Conservation (phyloP, 2,113 vertebrate species). For the Jaculus jaculus region DNA sequence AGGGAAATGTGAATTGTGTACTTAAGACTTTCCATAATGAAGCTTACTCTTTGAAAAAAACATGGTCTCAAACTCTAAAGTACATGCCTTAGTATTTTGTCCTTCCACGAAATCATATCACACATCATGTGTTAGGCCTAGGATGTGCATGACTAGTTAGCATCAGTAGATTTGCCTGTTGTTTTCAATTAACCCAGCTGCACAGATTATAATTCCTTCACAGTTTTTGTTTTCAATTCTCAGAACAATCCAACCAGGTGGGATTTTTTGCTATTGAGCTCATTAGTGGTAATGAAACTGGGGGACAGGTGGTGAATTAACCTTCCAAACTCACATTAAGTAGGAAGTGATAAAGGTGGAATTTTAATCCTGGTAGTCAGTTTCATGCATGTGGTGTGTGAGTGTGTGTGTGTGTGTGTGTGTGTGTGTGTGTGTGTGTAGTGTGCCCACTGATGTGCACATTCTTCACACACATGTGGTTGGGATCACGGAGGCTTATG, state of each 20-base stretch:
- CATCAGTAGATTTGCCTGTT: not conserved
- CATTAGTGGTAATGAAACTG: not conserved
- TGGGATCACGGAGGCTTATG: too few relatives aligned
- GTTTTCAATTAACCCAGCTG: not conserved
- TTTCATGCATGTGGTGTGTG: not conserved
- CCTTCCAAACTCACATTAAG: not conserved
- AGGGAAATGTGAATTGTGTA: not conserved
- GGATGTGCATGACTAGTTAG: not conserved
- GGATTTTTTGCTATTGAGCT: not conserved
- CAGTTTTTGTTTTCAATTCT: not conserved
- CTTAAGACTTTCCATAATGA: not conserved
- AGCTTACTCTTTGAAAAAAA: conserved; percentile 33
- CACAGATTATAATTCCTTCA: not conserved
- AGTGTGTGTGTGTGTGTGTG: not conserved
- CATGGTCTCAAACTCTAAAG: not conserved
- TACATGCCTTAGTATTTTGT: not conserved
- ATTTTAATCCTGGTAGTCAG: not conserved
- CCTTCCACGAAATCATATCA: not conserved
- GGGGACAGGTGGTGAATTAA: not conserved
- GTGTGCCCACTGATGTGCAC: too few relatives aligned
- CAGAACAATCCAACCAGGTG: not conserved
- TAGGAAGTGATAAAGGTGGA: not conserved
- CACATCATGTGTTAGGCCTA: not conserved
- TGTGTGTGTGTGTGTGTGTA: too few relatives aligned
- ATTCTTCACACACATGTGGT: too few relatives aligned